Conservation (phyloP, 2,113 vertebrate species). For the Henicopernis longicauda region DNA sequence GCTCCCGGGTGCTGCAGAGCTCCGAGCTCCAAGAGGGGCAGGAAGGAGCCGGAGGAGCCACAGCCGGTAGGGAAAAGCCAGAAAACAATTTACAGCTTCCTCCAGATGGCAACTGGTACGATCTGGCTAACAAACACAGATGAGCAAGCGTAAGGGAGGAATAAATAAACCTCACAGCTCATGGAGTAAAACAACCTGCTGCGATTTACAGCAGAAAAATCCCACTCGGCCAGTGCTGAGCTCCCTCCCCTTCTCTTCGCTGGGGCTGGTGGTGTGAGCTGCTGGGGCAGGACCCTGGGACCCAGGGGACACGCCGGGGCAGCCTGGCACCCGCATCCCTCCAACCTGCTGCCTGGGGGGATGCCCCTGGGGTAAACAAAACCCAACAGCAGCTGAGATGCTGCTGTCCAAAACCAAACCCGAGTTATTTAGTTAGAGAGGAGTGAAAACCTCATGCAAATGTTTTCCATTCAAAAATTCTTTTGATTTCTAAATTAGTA, state of each 20-base stretch:
- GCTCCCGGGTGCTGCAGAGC: background rate
- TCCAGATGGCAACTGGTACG: background rate
- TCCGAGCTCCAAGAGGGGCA: accelerated
- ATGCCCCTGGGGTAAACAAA: background rate
- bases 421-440: background rate
- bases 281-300: background rate
- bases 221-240: accelerated
- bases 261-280: background rate
- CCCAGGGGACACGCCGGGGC: background rate
- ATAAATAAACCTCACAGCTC: background rate
- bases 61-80: background rate
- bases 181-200: background rate
- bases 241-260: background rate
- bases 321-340: accelerated
- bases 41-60: background rate
- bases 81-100: conserved; percentile 3
- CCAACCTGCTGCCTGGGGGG: background rate
- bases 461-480: background rate
- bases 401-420: background rate
- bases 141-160: background rate
- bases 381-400: background rate
- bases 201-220: background rate
- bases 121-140: background rate
- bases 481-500: background rate
- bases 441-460: background rate